Conservation (phyloP, 92 coral and sea anemone genomes). For the Porites evermanni region DNA sequence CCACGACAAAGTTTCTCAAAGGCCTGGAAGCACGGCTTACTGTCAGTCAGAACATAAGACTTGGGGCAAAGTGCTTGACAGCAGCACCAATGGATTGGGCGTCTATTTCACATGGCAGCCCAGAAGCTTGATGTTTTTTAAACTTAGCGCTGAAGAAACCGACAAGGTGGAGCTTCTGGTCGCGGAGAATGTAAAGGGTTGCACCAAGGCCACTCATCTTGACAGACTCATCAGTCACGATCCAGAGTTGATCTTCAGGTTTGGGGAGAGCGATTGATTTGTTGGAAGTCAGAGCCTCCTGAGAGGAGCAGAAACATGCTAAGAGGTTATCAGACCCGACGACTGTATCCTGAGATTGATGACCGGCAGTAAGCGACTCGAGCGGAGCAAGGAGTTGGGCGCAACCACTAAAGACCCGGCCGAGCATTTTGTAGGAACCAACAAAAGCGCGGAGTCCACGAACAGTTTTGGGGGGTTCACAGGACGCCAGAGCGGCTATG, state of each 20-base stretch:
- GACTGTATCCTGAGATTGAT: slow-evolving; percentile 31
- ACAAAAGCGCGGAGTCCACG: slow-evolving; percentile 17
- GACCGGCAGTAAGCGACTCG: slow-evolving; percentile 42
- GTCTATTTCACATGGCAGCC: slow-evolving; percentile 77
- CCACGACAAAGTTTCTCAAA: slow-evolving; percentile 69
- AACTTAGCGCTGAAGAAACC: slow-evolving; percentile 72
- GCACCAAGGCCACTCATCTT: slow-evolving; percentile 23
- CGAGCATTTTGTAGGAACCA: slow-evolving; percentile 43
- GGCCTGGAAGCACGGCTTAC: slow-evolving; percentile 71
- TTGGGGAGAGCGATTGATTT: slow-evolving; percentile 45
- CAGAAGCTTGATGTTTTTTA: slow-evolving; percentile 56
- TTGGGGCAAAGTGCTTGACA: slow-evolving; percentile 53
- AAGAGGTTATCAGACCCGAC: slow-evolving; percentile 41
- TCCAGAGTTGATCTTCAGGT: slow-evolving; percentile 56
- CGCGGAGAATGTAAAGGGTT: slow-evolving; percentile 7
- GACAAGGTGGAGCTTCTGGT: slow-evolving; percentile 54
- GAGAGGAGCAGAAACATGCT: slow-evolving; percentile 26
- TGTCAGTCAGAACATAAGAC: slow-evolving; percentile 67
- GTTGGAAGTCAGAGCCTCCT: slow-evolving; percentile 25
- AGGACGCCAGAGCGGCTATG: slow-evolving; percentile 43
- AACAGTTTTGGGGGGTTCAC: slow-evolving; percentile 41
- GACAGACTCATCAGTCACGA: slow-evolving; percentile 45
- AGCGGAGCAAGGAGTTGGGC: slow-evolving; percentile 38
- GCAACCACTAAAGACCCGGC: slow-evolving; percentile 41
- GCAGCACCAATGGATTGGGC: slow-evolving; percentile 62